These are phyloP conservation scores for Lepidocyrtinus sp. DNA, from an alignment of 2,888 invertebrate species.

Conservation along the genomic window DNA sequence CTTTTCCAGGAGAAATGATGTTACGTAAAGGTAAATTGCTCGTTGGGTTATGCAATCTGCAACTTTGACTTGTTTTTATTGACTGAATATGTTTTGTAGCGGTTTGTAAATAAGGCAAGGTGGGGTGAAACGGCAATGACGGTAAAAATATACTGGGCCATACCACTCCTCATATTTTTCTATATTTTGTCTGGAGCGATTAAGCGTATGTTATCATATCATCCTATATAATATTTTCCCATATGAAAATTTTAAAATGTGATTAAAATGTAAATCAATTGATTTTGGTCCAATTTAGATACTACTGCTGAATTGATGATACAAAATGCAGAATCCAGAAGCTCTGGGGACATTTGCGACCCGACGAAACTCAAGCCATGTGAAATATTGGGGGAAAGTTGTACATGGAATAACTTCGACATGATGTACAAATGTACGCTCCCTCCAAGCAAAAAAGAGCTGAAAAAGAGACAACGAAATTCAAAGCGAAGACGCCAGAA, in stretches of 20 bases:
- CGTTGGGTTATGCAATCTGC: too few relatives aligned
- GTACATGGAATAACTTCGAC: not conserved
- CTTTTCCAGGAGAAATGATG: too few relatives aligned
- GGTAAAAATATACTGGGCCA: not conserved
- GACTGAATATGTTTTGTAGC: too few relatives aligned
- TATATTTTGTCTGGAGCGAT: not conserved
- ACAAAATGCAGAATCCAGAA: too few relatives aligned
- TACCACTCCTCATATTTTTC: not conserved
- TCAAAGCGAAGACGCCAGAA: not conserved
- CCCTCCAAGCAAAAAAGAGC: too few relatives aligned
- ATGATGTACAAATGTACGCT: not conserved
- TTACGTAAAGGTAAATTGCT: too few relatives aligned
- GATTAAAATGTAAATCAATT: not conserved
- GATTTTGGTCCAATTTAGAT: too few relatives aligned
- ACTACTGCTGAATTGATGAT: too few relatives aligned
- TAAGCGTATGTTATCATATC: too few relatives aligned
- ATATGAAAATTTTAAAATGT: not conserved
- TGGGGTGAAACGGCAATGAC: too few relatives aligned
- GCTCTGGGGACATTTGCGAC: slow-evolving; percentile 4
- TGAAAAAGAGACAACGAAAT: not conserved
- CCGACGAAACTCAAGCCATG: not conserved
- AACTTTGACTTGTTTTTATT: too few relatives aligned
- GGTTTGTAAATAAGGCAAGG: too few relatives aligned
- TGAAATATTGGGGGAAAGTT: not conserved
- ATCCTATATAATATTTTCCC: not conserved